Evolutionary conservation across 2,113 vertebrate genomes (phyloP), one percentile per base, ranked within the genome.

Genomic region (Toxotes jaculatrix): DNA sequence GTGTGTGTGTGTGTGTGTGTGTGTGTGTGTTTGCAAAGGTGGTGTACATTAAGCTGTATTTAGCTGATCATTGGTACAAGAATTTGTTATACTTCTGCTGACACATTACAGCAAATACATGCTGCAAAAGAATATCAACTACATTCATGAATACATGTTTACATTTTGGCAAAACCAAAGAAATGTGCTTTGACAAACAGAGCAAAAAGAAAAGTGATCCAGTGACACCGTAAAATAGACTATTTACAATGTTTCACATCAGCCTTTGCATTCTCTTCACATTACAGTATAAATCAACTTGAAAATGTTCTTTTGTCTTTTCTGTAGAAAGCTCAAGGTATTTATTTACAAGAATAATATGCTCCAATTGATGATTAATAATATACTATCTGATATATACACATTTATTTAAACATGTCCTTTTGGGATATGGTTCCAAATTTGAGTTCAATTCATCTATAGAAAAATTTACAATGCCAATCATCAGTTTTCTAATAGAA

Each of bases 201-300:
- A 95, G 91, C 94, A 94, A 93, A 92, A 93, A 87, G 91, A 92
- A 94, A 90, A 93, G 88, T 93, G 94, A 91, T 92, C 36, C 80
- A 73, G 77, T 91, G 80, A 90, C 90, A 95, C 93, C 91, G 91
- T 94, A 93, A 93, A 94, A 95, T 77, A 86, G 59, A 77, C 61
- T 97, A 97, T 98, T 96, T 97, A 99, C 96, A 98, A 91, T 83
- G 92, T 94, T 86, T 94, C 93, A 95, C 88, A 82, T 93, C 88
- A 92, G 93, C 91, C 93, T 96, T 95, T 94, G 93, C 94, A 95
- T 95, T 94, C 91, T 91, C 92, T 95, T 95, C 96, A 95, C 93
- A 90, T 89, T 96, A 95, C 95, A 96, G 93, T 97, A 97, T 94
- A 97, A 97, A 98, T 96, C 86, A 95, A 96, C 93, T 95, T 87